Evolutionary conservation across 2,797 vertebrate species (phyloP), one percentile per base, ranked within the genome.

Genomic region (Periparus ater): DNA sequence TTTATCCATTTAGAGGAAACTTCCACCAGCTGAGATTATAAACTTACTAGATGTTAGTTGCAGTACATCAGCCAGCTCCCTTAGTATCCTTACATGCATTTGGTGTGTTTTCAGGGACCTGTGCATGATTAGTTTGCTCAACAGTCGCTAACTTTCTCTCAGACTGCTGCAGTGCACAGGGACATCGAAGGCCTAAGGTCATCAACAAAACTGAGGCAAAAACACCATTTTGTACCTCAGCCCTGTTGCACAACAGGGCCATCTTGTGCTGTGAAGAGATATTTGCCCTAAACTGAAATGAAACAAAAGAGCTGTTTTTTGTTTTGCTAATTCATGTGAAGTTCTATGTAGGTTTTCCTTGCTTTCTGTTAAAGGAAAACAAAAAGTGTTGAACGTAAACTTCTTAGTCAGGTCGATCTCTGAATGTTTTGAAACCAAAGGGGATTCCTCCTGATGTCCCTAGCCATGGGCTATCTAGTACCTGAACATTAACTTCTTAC

Each of bases 141-240:
- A 15, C 11, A 48, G 16, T 73, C 51, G 45, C 8, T 34, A 4
- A 45, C 23, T 75, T 80, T 38, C 11, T 44, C 32, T 87, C 13
- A 51, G 34, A 13, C 36, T 62, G 58, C 77, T 81, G 1, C 15
- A 58, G 32, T 45, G 42, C 34, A 61, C 8, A 36, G 45, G 42
- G 18, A 10, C 34, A 20, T 51, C 19, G 25, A 27, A 74, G 47
- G 32, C 61, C 67, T 76, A 55, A 79, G 34, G 13, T 44, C 25
- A 29, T 48, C 47, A 47, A 25, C 44, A 65, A 88, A 91, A 80
- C 29, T 7, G 50, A 60, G 53, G 34, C 22, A 61, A 55, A 63
- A 80, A 8, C 26, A 48, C 2, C 4, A 11, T 60, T 58, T 22
- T 0, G 0, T 61, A 50, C n/a, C 48, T 65, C 40, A 72, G 15